Base-by-base conservation (phyloP, 2,888 invertebrate genomes). In the Melieria crassipennis region DNA sequence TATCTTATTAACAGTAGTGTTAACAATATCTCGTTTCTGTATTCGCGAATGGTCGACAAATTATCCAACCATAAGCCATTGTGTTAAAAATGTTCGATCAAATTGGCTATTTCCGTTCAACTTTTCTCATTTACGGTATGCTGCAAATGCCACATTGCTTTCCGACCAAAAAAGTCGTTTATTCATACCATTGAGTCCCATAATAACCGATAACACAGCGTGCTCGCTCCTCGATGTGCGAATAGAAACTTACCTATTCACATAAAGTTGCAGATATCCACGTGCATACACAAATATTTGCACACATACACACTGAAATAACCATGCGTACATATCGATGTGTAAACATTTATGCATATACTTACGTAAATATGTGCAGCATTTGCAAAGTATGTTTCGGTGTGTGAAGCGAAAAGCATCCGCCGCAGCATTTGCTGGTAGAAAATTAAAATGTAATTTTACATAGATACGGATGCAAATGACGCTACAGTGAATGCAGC, bases 121-220 rank as follows among this genome's bases (percentile, higher is more conserved):
- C 30, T 30, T 30, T 30, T 30, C 30, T 30, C 30, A 30, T 30
- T 30, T 30, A 30, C 30, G 30, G 30, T 30, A 30, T 30, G 30
- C 30, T 30, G 30, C 30, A 30, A 30, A 30, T 30, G 30, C 30
- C 30, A 30, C 30, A 30, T 30, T 30, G 30, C 30, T 30, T 30
- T 30, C 30, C 30, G 30, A 30, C 30, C 30, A 30, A 30, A 30
- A 52, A 52, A n/a, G 13, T 9, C 13, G 11, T 9, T 52, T 13
- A 52, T 52, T 52, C 52, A 52, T 52, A 30, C 13, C 52, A 52
- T 9, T 9, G 52, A 75, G 73, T 74, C 74, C 75, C 71, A 69
- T 73, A 69, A 72, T 67, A 70, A 64, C 71, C 71, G 74, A 72
- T 73, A 74, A 73, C 71, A 72, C 70, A 69, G 50, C 69, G 67